These are phyloP conservation scores for Pogonocherus hispidulus DNA, from an alignment of 2,888 invertebrate species.

Conservation along the genomic window DNA sequence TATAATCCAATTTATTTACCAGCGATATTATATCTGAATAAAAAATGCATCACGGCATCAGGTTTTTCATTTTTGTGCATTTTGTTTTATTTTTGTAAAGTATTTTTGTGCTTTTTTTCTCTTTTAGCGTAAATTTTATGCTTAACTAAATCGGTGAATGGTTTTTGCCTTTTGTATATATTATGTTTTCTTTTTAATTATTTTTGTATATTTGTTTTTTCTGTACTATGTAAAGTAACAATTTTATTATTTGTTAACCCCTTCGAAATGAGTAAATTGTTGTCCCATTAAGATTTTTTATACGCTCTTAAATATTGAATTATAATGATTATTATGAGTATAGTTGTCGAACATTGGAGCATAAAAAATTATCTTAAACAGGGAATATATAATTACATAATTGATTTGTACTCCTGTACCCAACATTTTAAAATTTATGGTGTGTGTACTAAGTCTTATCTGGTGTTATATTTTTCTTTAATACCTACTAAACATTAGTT, in stretches of 20 bases:
- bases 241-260: slow-evolving; percentile 19
- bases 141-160: slow-evolving; percentile 40
- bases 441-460: no score
- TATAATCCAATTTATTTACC: neutral
- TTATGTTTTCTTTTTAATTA: slow-evolving; percentile 29
- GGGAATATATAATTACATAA: no score
- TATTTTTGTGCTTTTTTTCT: slow-evolving; percentile 24
- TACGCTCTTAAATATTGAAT: neutral
- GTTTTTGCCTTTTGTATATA: slow-evolving; percentile 39
- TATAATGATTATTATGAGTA: no score
- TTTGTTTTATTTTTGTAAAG: slow-evolving; percentile 17
- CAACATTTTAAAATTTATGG: no score
- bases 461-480: no score
- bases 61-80: slow-evolving; percentile 18
- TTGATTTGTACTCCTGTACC: neutral
- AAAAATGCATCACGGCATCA: slow-evolving; percentile 15
- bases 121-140: slow-evolving; percentile 20
- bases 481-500: no score
- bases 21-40: neutral
- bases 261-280: neutral
- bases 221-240: slow-evolving; percentile 16
- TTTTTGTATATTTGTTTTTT: slow-evolving; percentile 25
- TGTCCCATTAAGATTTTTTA: neutral
- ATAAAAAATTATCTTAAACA: neutral
- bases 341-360: neutral